These are phyloP conservation scores for Brachionus plicatilis DNA, from an alignment of 1,140 invertebrate species.

Conservation along the genomic window DNA sequence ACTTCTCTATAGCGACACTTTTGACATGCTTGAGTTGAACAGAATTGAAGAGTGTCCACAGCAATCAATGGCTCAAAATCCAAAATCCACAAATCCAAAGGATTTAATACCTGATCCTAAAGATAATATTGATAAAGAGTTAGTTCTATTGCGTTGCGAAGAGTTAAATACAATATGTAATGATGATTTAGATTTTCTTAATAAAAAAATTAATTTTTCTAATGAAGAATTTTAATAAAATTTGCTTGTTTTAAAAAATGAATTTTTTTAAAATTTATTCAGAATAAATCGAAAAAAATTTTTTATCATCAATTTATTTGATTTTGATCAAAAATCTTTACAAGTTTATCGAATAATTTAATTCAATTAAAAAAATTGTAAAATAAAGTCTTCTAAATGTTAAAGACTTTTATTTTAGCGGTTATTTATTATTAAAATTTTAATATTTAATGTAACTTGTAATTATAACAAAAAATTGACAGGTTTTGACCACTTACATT, in stretches of 20 bases:
- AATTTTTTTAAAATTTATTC: no score
- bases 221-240: slow-evolving; percentile 2
- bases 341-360: no score
- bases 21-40: slow-evolving; percentile 88
- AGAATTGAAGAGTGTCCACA: slow-evolving; percentile 92
- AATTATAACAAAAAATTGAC: no score
- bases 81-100: neutral
- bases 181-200: neutral
- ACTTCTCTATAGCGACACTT: slow-evolving; percentile 91
- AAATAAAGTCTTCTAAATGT: no score
- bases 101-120: neutral
- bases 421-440: no score
- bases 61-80: slow-evolving; percentile 61
- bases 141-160: neutral
- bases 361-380: no score
- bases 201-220: slow-evolving; percentile 1
- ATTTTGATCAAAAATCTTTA: no score
- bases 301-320: no score
- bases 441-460: no score
- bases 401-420: no score
- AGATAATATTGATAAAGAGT: neutral
- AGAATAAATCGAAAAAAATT: no score
- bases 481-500: no score
- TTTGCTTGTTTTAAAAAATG: neutral
- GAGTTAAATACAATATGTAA: neutral